A percentile compares a stretch with the other conserved stretches of the same genome.
These are phyloP conservation scores for Amazona vittata DNA, from an alignment of 2,113 vertebrate species.

Conservation along the genomic window DNA sequence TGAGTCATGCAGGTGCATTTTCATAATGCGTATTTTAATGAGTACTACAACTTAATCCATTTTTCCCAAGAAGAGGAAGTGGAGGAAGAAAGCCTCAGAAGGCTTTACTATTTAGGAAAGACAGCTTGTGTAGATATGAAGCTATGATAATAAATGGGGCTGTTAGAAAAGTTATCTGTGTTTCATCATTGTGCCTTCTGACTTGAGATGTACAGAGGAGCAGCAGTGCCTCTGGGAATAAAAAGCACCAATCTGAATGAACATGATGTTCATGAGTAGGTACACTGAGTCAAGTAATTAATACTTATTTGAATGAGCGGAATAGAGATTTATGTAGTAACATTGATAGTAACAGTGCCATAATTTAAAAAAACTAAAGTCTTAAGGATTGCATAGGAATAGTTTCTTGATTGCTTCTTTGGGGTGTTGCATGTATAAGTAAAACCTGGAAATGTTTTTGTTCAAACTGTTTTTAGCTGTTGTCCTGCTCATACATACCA, in stretches of 20 bases:
- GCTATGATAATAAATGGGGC: not conserved
- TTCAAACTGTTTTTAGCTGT: not conserved
- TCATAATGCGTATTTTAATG: not conserved
- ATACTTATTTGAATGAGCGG: not conserved
- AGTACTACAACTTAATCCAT: not conserved
- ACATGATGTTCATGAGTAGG: not conserved
- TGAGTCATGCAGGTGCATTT: not conserved
- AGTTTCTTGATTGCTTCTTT: not conserved
- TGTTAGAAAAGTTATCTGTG: not conserved
- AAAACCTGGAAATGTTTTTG: not conserved
- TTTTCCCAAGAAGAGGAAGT: not conserved
- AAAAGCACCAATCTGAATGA: not conserved
- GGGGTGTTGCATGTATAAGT: not conserved
- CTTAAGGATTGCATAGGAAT: not conserved
- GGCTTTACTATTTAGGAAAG: not conserved
- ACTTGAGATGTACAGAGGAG: not conserved
- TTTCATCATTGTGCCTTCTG: not conserved
- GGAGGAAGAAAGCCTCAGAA: not conserved
- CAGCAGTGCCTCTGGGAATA: not conserved
- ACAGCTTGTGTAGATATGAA: not conserved
- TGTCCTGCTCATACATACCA: not conserved
- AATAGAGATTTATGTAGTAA: not conserved
- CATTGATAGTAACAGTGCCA: not conserved
- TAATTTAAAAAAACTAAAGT: not conserved
- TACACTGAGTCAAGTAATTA: not conserved